These are phyloP conservation scores for Poliocrania exsul DNA, from an alignment of 2,797 vertebrate species.

Conservation along the genomic window DNA sequence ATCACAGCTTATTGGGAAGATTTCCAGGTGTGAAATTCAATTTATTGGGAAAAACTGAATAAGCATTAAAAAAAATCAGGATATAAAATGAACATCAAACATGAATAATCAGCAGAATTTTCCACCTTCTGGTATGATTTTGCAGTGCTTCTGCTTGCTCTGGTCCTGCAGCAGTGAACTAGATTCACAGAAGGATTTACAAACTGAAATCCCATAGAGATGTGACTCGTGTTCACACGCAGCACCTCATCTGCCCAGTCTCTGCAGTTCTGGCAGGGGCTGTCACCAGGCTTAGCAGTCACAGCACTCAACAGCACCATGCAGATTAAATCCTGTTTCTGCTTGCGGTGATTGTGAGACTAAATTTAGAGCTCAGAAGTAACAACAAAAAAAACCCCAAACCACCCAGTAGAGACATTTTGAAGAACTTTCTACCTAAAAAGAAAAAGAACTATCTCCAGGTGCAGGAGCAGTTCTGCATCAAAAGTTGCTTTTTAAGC, in stretches of 20 bases:
- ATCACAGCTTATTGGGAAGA: background rate
- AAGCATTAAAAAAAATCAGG: background rate
- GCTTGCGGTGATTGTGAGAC: background rate
- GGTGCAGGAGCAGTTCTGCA: background rate
- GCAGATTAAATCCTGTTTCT: background rate
- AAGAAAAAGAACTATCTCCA: background rate
- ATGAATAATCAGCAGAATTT: background rate
- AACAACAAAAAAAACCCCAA: background rate
- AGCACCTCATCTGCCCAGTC: background rate
- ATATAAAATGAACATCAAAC: background rate
- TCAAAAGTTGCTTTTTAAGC: background rate
- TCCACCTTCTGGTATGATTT: background rate
- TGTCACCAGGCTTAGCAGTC: background rate
- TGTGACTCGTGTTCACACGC: background rate
- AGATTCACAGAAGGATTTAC: background rate
- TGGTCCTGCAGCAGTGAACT: background rate
- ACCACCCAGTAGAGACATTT: background rate
- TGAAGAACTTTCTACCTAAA: background rate
- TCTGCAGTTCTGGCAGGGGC: background rate
- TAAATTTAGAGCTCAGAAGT: background rate
- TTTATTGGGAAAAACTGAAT: background rate
- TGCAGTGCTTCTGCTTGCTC: background rate
- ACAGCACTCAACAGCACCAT: background rate
- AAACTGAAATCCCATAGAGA: background rate
- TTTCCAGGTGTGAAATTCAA: background rate